These are phyloP conservation scores for Astatotilapia flaviijosephi DNA, from an alignment of 2,113 vertebrate species.

Conservation along the genomic window DNA sequence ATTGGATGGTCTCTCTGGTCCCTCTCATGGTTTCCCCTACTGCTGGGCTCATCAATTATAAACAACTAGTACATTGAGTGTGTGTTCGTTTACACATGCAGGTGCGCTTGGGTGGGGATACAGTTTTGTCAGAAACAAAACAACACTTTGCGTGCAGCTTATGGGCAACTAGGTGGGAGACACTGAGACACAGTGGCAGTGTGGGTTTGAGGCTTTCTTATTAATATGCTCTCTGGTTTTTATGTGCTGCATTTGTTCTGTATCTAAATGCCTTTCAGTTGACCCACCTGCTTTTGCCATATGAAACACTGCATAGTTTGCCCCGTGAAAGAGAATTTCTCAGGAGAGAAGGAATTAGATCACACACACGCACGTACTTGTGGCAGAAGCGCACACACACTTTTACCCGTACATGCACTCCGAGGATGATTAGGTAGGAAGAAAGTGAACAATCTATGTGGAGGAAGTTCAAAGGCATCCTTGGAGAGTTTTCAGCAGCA, in stretches of 20 bases:
- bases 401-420: neutral
- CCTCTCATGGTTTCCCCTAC: constrained; percentile 29
- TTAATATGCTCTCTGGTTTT: neutral
- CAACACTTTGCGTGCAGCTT: neutral
- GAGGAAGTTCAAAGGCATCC: neutral
- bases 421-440: neutral
- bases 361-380: neutral
- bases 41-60: constrained; percentile 65
- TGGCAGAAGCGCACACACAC: neutral
- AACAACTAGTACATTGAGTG: constrained; percentile 2
- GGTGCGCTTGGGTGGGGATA: neutral
- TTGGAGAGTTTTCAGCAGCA: neutral
- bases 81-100: neutral
- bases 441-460: neutral
- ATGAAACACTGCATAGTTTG: neutral
- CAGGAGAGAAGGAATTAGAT: neutral
- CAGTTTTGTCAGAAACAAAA: neutral
- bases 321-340: neutral
- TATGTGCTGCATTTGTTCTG: neutral
- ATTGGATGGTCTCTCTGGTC: constrained; percentile 5
- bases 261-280: neutral
- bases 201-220: neutral
- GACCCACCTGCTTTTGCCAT: neutral
- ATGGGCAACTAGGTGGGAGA: neutral
- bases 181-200: neutral